Evolutionary conservation across 30 jellyfish, hydroid and myxozoan species (phyloP), one percentile per base, ranked within the genome.

Genomic region (Hydractinia symbiolongicarpus): DNA sequence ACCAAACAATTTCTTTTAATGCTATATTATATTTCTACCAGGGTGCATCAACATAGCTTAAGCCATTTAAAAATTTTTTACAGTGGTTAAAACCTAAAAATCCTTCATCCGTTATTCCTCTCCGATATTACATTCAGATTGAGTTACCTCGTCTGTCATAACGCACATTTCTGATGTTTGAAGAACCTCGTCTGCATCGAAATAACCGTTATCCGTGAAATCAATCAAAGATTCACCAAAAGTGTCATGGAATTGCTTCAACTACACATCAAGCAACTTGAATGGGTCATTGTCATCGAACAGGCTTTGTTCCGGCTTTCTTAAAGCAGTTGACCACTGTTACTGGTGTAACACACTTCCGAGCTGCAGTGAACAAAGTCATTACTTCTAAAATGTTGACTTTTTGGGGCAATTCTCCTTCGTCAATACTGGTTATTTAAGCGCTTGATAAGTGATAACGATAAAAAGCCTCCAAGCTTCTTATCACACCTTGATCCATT

Each of bases 321-420:
- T 16, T 11, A 16, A 58, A 58, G 17, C 19, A 58, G 19, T 58
- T 58, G 17, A 11, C 19, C 19, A 13, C 19, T 58, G 69, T 58
- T 58, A 11, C 69, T 11, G 69, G 19, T 58, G 69, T 16, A 58
- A 58, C 69, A 58, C 69, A 58, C 69, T 58, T 16, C 69, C 69
- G 2, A 58, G 69, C 69, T 16, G 69, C 69, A 58, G 69, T 58
- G 2, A 58, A 58, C 69, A 58, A 58, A 58, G 15, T 58, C 81
- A 81, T 81, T 60, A 86, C 86, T 15, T 81, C 87, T 7, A 81
- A 76, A 67, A 81, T 69, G 52, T 67, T 49, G 50, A 67, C 54
- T 19, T 67, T 67, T 53, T 55, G 76, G 8, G 53, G 17, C 13
- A 53, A 13, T 68, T 81, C 53, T 8, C 53, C 78, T n/a, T 68